Conservation (phyloP, 2,888 invertebrate species). For the Linnaemya vulpina region DNA sequence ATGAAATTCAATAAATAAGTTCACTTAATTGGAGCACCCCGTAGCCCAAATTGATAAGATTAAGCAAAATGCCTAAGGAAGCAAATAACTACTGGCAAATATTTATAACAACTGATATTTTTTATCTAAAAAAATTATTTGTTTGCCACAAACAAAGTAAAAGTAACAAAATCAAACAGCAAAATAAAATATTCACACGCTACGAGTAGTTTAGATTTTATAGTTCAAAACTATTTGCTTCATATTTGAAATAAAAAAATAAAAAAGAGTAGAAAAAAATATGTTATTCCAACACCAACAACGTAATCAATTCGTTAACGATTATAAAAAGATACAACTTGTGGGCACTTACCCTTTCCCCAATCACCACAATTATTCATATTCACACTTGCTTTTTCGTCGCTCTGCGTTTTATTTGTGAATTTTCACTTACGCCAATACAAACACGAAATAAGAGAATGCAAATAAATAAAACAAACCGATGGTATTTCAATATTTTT, state of each 20-base stretch:
- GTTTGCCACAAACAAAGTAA: not conserved
- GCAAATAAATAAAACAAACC: slow-evolving; percentile 16
- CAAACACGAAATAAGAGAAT: not conserved
- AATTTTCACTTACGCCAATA: slow-evolving; percentile 22
- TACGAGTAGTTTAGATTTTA: slow-evolving; percentile 9
- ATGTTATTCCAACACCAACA: slow-evolving; percentile 6
- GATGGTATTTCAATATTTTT: slow-evolving; percentile 10
- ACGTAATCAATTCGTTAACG: slow-evolving; percentile 30
- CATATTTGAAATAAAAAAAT: not conserved
- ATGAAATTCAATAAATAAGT: no score
- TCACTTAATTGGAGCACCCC: no score
- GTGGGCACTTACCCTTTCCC: slow-evolving; percentile 38
- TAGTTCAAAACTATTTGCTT: slow-evolving; percentile 39
- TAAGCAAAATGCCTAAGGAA: no score
- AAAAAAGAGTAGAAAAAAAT: slow-evolving; percentile 11
- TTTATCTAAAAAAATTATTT: slow-evolving; percentile 24
- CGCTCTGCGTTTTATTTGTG: slow-evolving; percentile 2
- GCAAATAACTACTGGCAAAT: slow-evolving; percentile 18
- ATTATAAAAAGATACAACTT: slow-evolving; percentile 12
- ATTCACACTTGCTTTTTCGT: slow-evolving; percentile 47
- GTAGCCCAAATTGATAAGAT: no score
- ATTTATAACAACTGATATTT: slow-evolving; percentile 45
- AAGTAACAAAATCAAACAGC: not conserved
- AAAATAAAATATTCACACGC: slow-evolving; percentile 52
- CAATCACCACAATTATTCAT: slow-evolving; percentile 44